These are phyloP conservation scores for Spheniscus humboldti DNA, from an alignment of 2,797 vertebrate genomes.

Conservation along the genomic window DNA sequence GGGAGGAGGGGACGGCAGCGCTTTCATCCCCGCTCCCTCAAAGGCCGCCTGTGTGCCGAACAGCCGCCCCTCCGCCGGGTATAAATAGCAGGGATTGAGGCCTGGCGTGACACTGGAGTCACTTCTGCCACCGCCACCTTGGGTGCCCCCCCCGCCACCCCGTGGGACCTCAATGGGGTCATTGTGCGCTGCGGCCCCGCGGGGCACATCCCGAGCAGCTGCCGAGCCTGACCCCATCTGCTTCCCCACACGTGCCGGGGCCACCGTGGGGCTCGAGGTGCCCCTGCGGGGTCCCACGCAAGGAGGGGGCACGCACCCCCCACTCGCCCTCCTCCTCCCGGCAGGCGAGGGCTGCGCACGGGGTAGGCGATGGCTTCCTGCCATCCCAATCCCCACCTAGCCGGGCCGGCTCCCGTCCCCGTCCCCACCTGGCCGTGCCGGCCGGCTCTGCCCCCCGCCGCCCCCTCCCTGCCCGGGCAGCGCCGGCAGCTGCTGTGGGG, in stretches of 20 bases:
- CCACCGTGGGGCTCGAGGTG: background rate
- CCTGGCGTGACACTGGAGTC: background rate
- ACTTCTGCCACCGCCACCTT: background rate
- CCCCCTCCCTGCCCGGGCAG: conserved; percentile 26
- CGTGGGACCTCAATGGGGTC: background rate
- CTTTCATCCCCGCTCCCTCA: background rate
- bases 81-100: conserved; percentile 16
- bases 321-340: background rate
- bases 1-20: background rate
- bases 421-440: background rate
- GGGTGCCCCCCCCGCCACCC: background rate
- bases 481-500: conserved; percentile 23
- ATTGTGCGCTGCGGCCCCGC: background rate
- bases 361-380: background rate
- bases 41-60: background rate
- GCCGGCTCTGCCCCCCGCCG: background rate
- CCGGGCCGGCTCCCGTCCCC: background rate
- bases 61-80: background rate
- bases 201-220: conserved; percentile 2
- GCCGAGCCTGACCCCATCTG: background rate
- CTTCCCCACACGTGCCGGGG: background rate
- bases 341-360: accelerated
- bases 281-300: background rate
- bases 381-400: background rate
- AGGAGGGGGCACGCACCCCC: background rate